Conservation (phyloP, 2,113 vertebrate genomes). For the Tetrax tetrax region DNA sequence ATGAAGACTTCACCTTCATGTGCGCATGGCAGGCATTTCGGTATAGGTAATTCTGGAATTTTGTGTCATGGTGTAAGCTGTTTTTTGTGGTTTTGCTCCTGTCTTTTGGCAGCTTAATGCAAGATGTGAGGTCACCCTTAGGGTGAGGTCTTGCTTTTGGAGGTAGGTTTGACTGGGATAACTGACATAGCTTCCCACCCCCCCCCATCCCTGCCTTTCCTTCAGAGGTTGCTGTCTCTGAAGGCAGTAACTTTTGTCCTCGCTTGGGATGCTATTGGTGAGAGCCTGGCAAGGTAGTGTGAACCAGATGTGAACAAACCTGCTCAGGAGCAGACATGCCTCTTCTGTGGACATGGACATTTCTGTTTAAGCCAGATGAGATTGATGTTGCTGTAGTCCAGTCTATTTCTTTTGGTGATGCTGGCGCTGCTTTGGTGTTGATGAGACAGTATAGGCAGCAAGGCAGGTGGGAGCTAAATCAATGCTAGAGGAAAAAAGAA, state of each 20-base stretch:
- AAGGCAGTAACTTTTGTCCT: not conserved
- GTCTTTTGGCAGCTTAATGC: not conserved
- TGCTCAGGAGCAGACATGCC: accelerated
- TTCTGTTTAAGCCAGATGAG: not conserved
- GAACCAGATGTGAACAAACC: not conserved
- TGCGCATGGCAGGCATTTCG: not conserved
- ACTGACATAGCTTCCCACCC: accelerated
- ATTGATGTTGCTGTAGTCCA: not conserved
- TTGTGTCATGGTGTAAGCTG: not conserved
- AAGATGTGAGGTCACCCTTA: not conserved
- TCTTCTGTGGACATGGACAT: not conserved
- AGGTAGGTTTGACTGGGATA: not conserved
- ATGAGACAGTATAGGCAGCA: not conserved
- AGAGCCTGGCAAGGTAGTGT: not conserved
- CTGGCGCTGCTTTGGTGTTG: not conserved
- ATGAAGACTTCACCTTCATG: not conserved
- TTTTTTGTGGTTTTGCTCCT: not conserved
- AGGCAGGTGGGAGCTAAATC: not conserved
- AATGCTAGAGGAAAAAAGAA: not conserved
- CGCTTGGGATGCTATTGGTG: not conserved
- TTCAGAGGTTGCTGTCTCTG: not conserved
- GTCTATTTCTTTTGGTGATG: not conserved
- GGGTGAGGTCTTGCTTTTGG: not conserved
- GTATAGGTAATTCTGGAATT: not conserved
- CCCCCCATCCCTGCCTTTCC: not conserved